Conservation (phyloP, 2,797 vertebrate genomes). For the Podargus strigoides region DNA sequence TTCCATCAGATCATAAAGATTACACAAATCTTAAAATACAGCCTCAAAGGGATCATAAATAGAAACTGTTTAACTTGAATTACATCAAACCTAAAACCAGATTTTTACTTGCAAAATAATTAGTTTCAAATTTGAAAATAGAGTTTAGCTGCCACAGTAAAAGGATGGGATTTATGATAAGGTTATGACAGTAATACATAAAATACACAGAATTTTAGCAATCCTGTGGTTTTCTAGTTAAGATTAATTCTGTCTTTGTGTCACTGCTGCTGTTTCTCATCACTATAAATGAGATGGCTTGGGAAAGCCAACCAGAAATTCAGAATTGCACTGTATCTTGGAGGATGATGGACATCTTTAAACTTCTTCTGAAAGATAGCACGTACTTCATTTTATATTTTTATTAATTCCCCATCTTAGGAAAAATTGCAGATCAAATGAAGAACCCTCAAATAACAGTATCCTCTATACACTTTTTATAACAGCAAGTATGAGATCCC, state of each 20-base stretch:
- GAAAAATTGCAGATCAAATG: neutral
- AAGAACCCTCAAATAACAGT: neutral
- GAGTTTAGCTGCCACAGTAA: neutral
- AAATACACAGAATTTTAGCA: neutral
- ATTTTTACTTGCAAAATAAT: neutral
- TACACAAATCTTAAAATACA: neutral
- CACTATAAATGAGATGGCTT: neutral
- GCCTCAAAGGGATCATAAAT: neutral
- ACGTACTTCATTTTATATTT: neutral
- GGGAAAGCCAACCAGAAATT: neutral
- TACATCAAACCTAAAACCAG: neutral
- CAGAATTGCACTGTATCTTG: neutral
- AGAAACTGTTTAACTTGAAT: neutral
- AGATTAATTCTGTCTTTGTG: neutral
- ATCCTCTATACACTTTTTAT: neutral
- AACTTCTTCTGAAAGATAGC: neutral
- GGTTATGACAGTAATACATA: neutral
- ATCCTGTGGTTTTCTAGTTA: neutral
- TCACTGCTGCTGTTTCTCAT: neutral
- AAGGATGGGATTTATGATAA: neutral
- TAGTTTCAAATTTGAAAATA: neutral
- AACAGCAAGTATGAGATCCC: neutral
- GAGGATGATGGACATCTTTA: neutral
- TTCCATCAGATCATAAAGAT: neutral
- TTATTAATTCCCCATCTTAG: neutral